Evolutionary conservation across 2,888 invertebrate species (phyloP).

Genomic region (Drosophila aldrichi): DNA sequence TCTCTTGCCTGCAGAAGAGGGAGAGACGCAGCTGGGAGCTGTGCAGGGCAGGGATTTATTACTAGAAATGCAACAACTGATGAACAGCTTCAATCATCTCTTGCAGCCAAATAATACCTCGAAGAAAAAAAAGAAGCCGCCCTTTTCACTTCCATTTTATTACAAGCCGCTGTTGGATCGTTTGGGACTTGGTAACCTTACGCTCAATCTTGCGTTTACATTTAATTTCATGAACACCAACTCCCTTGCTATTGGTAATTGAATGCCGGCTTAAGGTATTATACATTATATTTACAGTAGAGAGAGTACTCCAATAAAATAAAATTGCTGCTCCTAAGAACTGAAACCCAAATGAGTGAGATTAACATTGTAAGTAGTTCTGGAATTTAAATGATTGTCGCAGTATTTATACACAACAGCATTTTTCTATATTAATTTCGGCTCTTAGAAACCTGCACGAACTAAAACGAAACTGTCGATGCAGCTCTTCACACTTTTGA

Average conservation of each 20-base stretch:
- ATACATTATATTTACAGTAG: no score
- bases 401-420: no score
- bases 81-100: conserved; percentile 29
- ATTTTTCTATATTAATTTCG: no score
- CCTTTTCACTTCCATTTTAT: conserved; percentile 23
- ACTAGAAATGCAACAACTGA: conserved; percentile 27
- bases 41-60: conserved; percentile 29
- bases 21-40: not conserved
- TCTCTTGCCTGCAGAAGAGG: not conserved
- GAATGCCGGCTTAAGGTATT: not conserved
- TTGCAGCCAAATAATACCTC: conserved; percentile 25
- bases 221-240: conserved; percentile 60
- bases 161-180: conserved; percentile 46
- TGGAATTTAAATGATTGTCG: no score
- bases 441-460: no score
- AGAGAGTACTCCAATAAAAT: no score
- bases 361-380: no score
- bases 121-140: conserved; percentile 49
- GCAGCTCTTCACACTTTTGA: no score
- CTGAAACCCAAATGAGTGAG: no score
- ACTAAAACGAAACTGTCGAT: no score
- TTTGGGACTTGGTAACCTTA: conserved; percentile 61
- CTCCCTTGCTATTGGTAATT: conserved; percentile 23
- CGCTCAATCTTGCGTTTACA: conserved; percentile 56
- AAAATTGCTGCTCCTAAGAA: no score